Base-by-base conservation (phyloP, 2,113 vertebrate genomes). In the Chiloscyllium plagiosum region DNA sequence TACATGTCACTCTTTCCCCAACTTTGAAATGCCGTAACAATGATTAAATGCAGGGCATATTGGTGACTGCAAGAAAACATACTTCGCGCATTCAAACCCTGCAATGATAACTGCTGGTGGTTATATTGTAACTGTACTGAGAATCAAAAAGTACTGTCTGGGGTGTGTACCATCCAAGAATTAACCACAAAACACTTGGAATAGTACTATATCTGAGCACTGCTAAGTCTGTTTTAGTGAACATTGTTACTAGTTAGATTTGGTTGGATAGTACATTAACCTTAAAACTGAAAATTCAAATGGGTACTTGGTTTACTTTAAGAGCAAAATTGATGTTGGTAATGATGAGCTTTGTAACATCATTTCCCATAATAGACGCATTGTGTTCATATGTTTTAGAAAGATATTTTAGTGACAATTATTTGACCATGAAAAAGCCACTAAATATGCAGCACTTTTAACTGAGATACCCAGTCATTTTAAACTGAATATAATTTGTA, bases 321-420 rank as follows among this genome's bases (percentile, higher is more conserved):
- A 93, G 66, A 83, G 17, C 24, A 89, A 94, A 72, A 26, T 72
- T 95, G 68, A 50, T 52, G 42, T 29, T 95, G 72, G 26, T 72
- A 95, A 95, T 33, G 69, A 72, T 29, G 12, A 76, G 26, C 94
- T 72, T 42, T 70, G 93, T 95, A 95, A 42, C 68, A 95, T 68
- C 37, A 70, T 72, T 72, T 47, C 24, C 68, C 94, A 95, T 72
- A 52, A 42, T 95, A 95, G 94, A 95, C 94, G 72, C 94, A 95
- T 95, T 95, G 94, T 33, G 26, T 95, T 95, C 94, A 72, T 95
- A 95, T 95, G 94, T 95, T 95, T 95, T 95, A 72, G 42, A 72
- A 95, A 72, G 26, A 95, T 68, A 93, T 69, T 47, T 94, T 95
- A 68, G 56, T 93, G 93, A 70, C 68, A 95, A 50, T 72, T 19